A percentile compares a stretch with the other conserved stretches of the same genome.
Evolutionary conservation across 2,888 invertebrate genomes (phyloP).

Genomic region (Anthophora plumipes): DNA sequence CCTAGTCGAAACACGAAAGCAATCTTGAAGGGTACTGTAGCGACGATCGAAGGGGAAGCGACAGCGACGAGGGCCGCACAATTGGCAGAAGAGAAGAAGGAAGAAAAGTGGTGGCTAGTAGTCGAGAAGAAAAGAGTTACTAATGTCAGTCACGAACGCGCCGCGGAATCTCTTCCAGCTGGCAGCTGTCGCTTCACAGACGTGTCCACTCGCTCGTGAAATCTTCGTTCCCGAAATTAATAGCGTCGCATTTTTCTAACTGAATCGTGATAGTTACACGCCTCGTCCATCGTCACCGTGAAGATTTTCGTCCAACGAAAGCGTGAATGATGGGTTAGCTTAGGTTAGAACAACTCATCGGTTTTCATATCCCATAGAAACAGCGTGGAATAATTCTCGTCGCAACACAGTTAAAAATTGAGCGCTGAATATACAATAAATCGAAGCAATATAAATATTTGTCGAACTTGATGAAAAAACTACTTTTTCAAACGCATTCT

Average conservation of each 20-base stretch:
- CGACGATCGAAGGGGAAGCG: slow-evolving; percentile 6
- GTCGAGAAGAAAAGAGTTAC: slow-evolving; percentile 67
- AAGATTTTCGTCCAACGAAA: not conserved
- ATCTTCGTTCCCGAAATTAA: slow-evolving; percentile 68
- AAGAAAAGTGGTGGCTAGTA: slow-evolving; percentile 13
- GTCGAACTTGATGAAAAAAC: too few species aligned
- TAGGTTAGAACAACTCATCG: too few species aligned
- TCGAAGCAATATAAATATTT: too few species aligned
- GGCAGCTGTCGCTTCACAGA: slow-evolving; percentile 59
- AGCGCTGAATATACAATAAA: too few species aligned
- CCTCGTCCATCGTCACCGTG: not conserved
- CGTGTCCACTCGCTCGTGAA: slow-evolving; percentile 60
- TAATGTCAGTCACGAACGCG: slow-evolving; percentile 74
- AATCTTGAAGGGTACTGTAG: slow-evolving; percentile 15
- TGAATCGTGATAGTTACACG: slow-evolving; percentile 22
- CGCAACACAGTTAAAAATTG: too few species aligned
- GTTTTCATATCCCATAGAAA: not conserved
- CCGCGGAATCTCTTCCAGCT: slow-evolving; percentile 69
- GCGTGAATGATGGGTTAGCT: not conserved
- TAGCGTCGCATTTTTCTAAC: slow-evolving; percentile 63
- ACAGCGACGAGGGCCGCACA: slow-evolving; percentile 34
- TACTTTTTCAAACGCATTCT: too few species aligned
- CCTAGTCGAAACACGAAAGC: slow-evolving; percentile 13
- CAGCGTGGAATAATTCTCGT: too few species aligned
- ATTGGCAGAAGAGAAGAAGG: slow-evolving; percentile 36